phyloP scores from a whole-genome alignment of 2,888 invertebrate genomes.

The Drosophila phalerata region DNA sequence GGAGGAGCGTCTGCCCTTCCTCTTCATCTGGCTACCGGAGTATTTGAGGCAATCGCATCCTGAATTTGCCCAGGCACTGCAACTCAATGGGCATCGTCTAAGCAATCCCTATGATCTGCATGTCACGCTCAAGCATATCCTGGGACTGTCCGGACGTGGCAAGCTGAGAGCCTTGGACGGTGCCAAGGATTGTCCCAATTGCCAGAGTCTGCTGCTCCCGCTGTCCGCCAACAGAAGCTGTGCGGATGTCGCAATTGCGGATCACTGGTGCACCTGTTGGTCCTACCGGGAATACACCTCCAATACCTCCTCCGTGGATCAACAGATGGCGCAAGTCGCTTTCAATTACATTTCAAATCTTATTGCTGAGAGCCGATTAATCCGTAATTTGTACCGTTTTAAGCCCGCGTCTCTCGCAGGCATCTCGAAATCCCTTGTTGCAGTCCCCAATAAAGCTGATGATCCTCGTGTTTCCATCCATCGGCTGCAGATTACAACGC shows the following conservation, averaged over 20 bases:
- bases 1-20: slow-evolving; percentile 91
- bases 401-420: neutral
- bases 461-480: slow-evolving; percentile 3
- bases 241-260: slow-evolving; percentile 53
- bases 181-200: slow-evolving; percentile 87
- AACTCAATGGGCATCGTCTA: slow-evolving; percentile 88
- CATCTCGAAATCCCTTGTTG: neutral
- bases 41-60: slow-evolving; percentile 87
- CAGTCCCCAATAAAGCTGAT: slow-evolving; percentile 8
- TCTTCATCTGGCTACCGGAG: slow-evolving; percentile 89
- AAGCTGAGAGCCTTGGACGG: rapidly evolving
- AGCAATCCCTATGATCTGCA: slow-evolving; percentile 91
- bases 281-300: slow-evolving; percentile 76
- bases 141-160: slow-evolving; percentile 82
- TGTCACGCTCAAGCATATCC: slow-evolving; percentile 89
- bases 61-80: slow-evolving; percentile 86
- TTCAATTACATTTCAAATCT: neutral
- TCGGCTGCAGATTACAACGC: slow-evolving; percentile 7
- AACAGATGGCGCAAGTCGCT: neutral
- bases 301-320: neutral
- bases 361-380: neutral
- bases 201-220: slow-evolving; percentile 88
- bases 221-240: slow-evolving; percentile 83
- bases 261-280: slow-evolving; percentile 80
- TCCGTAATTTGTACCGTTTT: neutral